Base-by-base conservation (phyloP, 2,113 vertebrate genomes). In the Regulus satrapa region DNA sequence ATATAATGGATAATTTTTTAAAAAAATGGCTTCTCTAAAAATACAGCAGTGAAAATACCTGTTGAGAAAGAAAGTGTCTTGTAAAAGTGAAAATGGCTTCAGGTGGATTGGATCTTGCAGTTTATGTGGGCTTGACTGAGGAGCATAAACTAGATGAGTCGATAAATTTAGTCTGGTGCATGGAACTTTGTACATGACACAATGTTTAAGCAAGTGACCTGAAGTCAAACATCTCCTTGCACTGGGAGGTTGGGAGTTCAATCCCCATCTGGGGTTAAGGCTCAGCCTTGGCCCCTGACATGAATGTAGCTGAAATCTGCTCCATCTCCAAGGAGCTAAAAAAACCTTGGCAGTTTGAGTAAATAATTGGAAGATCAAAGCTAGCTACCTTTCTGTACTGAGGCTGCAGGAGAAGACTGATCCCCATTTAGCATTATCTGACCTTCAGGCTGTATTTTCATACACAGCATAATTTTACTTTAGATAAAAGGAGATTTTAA, bases 361-460 rank as follows among this genome's bases (percentile, higher is more conserved):
- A 96, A 94, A 94, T 95, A 93, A 77, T 32, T 55, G 36, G 61
- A 82, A 95, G 94, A 93, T 90, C 90, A 96, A 97, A 96, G 93
- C 36, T 71, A 54, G 14, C 31, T 90, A 85, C 40, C 63, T 92
- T 86, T 90, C n/a, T 55, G 64, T 54, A 32, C 56, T 67, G 58
- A 63, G 8, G 7, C 36, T 93, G n/a, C 31, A 32, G 48, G 26
- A 61, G 9, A 92, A 78, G 67, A 41, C 29, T 32, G 40, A 83
- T 89, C 24, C 38, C 84, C 43, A 34, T 71, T 93, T 74, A 74
- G 18, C 25, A 71, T 81, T 94, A 80, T 54, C 45, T 93, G 88
- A 73, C 63, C 46, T 85, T 74, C 74, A 78, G 54, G 32, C 26
- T 80, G 8, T 48, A 77, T 92, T 95, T 90, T 85, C 52, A n/a